phyloP scores from a whole-genome alignment of 2,888 invertebrate genomes.

The Apotomis turbidana region DNA sequence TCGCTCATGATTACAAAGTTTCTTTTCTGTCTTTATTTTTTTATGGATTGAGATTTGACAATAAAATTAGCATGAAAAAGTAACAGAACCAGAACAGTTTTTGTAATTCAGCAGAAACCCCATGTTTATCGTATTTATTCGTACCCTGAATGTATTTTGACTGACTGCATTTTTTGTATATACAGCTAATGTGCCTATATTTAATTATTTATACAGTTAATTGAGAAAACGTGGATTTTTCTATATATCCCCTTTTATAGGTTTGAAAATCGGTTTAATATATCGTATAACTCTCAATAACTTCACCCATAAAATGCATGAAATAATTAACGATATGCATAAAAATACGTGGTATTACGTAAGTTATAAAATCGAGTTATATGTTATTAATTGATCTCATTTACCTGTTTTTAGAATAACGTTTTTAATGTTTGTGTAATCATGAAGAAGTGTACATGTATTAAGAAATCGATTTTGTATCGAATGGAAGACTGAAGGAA shows the following conservation, averaged over 20 bases:
- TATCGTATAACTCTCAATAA: not conserved
- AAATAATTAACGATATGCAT: conserved; percentile 15
- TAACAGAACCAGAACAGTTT: no score
- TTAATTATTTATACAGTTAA: not conserved
- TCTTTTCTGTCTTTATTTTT: no score
- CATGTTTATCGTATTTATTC: no score
- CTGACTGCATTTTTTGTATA: not conserved
- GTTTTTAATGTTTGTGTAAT: conserved; percentile 10
- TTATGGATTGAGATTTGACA: no score
- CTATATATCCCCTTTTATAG: not conserved
- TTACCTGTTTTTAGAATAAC: not conserved
- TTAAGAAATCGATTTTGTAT: not conserved
- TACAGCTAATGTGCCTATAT: not conserved
- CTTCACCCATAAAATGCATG: conserved; percentile 13
- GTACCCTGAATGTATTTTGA: not conserved
- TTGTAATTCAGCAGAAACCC: no score
- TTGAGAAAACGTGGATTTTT: not conserved
- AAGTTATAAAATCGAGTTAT: not conserved
- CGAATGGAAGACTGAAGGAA: conserved; percentile 14
- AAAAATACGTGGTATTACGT: conserved; percentile 16
- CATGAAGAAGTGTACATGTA: not conserved
- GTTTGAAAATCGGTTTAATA: not conserved
- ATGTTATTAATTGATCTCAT: conserved; percentile 2
- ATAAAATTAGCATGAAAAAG: no score
- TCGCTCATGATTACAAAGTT: no score